Evolutionary conservation across 2,113 vertebrate species (phyloP).

Genomic region (Xenopus laevis): DNA sequence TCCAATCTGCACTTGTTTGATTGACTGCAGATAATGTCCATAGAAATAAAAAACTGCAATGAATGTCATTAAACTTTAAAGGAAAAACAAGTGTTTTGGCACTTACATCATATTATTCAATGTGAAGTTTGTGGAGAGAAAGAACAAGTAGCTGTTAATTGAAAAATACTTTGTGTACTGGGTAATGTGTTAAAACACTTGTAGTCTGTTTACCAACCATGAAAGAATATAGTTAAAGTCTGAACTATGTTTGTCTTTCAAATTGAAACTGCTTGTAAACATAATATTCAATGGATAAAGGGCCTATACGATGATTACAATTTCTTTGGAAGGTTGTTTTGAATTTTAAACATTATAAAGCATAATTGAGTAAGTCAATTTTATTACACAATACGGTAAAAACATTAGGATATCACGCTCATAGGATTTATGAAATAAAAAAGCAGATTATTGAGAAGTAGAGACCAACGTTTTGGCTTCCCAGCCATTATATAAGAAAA

Average conservation of each 20-base stretch:
- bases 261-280: slow-evolving; percentile 7
- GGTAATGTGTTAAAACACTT: slow-evolving; percentile 11
- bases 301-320: too few relatives aligned
- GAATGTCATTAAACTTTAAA: slow-evolving; percentile 35
- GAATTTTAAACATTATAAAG: too few relatives aligned
- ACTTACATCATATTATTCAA: slow-evolving; percentile 15
- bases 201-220: slow-evolving; percentile 10
- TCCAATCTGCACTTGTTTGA: slow-evolving; percentile 12
- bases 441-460: too few relatives aligned
- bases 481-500: too few relatives aligned
- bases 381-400: too few relatives aligned
- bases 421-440: too few relatives aligned
- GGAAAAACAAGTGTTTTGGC: not conserved
- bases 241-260: slow-evolving; percentile 21
- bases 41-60: slow-evolving; percentile 21
- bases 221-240: not conserved
- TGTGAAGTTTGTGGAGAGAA: slow-evolving; percentile 5
- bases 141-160: slow-evolving; percentile 15
- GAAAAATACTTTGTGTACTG: slow-evolving; percentile 7
- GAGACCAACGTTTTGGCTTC: too few relatives aligned
- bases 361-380: too few relatives aligned
- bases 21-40: slow-evolving; percentile 11
- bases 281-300: not conserved
- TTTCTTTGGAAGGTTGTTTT: too few relatives aligned
- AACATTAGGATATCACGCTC: too few relatives aligned